Percentiles rank a stretch among this genome's conserved stretches.
These are phyloP conservation scores for Echinometra lucunter DNA, from an alignment of 53 echinoderm and acorn worm species.

Conservation along the genomic window DNA sequence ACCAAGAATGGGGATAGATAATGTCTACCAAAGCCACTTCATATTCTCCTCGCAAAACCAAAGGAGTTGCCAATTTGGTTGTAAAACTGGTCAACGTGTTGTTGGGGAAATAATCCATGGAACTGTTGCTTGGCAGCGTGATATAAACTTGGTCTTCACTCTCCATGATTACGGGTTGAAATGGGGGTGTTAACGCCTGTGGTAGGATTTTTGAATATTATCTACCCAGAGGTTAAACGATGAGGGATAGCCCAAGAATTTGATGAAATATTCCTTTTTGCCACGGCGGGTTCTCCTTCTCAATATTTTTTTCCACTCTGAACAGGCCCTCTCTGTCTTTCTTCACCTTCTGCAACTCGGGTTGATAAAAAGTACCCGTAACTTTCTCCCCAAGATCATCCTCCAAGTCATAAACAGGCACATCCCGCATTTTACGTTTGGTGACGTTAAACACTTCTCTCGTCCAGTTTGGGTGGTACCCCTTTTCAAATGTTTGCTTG, in stretches of 20 bases:
- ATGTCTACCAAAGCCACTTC: conserved; percentile 53
- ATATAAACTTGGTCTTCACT: conserved; percentile 9
- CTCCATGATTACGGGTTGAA: background rate
- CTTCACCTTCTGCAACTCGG: conserved; percentile 66
- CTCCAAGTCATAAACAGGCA: conserved; percentile 69
- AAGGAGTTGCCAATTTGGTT: conserved; percentile 25
- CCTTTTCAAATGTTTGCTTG: conserved; percentile 66
- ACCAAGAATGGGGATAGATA: conserved; percentile 43
- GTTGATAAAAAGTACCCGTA: conserved; percentile 72
- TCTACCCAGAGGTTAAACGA: conserved; percentile 75
- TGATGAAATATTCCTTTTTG: conserved; percentile 72
- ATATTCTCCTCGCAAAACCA: conserved; percentile 4
- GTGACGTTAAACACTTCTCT: conserved; percentile 72
- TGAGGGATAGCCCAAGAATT: conserved; percentile 72
- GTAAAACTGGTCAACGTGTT: conserved; percentile 63
- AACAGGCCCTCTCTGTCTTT: conserved; percentile 65
- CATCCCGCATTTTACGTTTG: background rate
- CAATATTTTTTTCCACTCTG: conserved; percentile 70
- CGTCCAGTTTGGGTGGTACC: conserved; percentile 75
- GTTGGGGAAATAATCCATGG: conserved; percentile 31
- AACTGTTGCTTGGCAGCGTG: conserved; percentile 34
- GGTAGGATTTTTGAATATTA: conserved; percentile 58
- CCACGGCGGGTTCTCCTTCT: conserved; percentile 59
- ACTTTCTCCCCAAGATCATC: conserved; percentile 70
- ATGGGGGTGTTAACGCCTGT: background rate